A percentile compares a stretch with the other conserved stretches of the same genome.
Conservation (phyloP, 1,140 invertebrate genomes). For the Apocrypta bakeri region DNA sequence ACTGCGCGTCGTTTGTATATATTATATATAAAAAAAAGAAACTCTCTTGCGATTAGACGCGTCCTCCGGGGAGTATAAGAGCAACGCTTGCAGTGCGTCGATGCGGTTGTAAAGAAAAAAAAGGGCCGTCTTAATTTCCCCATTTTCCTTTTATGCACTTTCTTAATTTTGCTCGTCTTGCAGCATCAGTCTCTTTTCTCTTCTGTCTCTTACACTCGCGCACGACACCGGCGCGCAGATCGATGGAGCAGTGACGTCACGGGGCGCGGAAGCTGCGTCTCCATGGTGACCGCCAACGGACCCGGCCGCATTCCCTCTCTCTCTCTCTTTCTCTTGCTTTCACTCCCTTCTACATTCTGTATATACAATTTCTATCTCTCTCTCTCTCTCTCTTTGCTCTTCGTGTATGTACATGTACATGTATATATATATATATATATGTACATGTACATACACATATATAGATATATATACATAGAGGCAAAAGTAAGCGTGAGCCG, state of each 20-base stretch:
- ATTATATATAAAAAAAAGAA: constrained; percentile 8
- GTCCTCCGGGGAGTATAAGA: constrained; percentile 12
- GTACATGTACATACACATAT: background rate
- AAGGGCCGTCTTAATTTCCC: constrained; percentile 39
- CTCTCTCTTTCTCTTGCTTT: background rate
- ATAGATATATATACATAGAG: background rate
- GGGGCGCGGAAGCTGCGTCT: constrained; percentile 71
- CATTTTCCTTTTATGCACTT: constrained; percentile 52
- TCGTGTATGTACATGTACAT: background rate
- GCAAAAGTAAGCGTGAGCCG: constrained; percentile 50
- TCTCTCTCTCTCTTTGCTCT: background rate
- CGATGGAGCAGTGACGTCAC: constrained; percentile 75
- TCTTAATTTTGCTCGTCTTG: constrained; percentile 41
- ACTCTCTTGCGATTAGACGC: constrained; percentile 34
- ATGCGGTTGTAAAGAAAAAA: background rate
- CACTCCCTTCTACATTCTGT: background rate
- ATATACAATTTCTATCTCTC: background rate
- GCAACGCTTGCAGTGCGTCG: too few species aligned
- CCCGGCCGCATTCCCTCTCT: constrained; percentile 62
- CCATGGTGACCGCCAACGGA: constrained; percentile 74
- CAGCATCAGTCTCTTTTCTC: constrained; percentile 5
- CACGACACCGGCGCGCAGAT: constrained; percentile 59
- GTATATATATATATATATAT: background rate
- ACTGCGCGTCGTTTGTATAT: too few species aligned
- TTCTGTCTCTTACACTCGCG: background rate